A percentile compares a stretch with the other conserved stretches of the same genome.
Conservation (phyloP, 2,113 vertebrate species). For the Chaetodon auriga region DNA sequence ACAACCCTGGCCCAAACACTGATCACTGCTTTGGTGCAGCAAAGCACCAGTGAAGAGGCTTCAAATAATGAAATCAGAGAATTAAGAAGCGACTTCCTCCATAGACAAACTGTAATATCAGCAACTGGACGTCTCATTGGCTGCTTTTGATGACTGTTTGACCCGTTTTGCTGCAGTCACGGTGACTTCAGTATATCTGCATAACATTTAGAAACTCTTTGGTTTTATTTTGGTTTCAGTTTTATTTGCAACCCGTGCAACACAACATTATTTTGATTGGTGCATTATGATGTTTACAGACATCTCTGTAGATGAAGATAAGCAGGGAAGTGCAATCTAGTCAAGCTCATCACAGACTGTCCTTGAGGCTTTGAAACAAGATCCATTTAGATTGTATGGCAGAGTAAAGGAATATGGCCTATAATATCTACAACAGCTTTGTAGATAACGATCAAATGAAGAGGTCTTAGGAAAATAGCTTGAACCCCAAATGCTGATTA, state of each 20-base stretch:
- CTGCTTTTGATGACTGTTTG: neutral
- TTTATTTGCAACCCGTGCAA: conserved; percentile 20
- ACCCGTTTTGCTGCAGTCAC: neutral
- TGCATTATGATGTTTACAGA: conserved; percentile 73
- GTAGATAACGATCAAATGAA: conserved; percentile 85
- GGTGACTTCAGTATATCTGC: neutral
- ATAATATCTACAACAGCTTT: conserved; percentile 82
- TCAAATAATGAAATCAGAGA: neutral
- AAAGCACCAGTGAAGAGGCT: neutral
- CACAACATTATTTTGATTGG: conserved; percentile 48
- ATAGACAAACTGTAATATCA: neutral
- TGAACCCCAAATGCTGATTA: conserved; percentile 78
- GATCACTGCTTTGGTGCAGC: neutral
- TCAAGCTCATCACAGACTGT: conserved; percentile 71
- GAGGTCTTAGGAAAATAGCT: conserved; percentile 82
- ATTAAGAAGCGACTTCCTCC: neutral
- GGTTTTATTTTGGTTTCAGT: neutral
- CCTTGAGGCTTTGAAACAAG: conserved; percentile 82
- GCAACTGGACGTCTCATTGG: neutral
- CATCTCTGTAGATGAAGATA: conserved; percentile 65
- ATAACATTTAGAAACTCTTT: conserved; percentile 7
- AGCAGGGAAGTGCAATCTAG: conserved; percentile 62
- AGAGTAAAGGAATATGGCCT: conserved; percentile 79
- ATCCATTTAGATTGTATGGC: conserved; percentile 84
- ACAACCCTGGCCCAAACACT: neutral